phyloP scores from a whole-genome alignment of 2,113 vertebrate genomes.

The Microtus pennsylvanicus region DNA sequence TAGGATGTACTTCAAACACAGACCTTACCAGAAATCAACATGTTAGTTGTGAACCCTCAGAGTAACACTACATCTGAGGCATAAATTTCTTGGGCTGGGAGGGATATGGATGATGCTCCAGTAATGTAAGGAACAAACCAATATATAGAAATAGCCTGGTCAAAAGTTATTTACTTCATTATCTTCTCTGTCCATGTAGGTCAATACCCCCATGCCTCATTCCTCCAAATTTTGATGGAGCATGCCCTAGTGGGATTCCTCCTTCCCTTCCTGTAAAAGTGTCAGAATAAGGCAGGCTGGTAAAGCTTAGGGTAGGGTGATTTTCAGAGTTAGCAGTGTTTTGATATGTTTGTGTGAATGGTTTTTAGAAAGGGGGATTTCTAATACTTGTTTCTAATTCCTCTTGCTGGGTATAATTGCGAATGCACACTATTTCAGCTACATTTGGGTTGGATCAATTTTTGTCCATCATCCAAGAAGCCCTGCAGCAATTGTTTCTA shows the following conservation, averaged over 20 bases:
- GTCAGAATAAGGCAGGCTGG: not conserved
- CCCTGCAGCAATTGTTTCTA: slow-evolving; percentile 65
- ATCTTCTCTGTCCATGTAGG: not conserved
- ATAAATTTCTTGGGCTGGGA: not conserved
- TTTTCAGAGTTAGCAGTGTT: slow-evolving; percentile 27
- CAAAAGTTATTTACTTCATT: not conserved
- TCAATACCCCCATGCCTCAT: not conserved
- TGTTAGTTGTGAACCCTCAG: not conserved
- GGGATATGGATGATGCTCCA: rapidly evolving
- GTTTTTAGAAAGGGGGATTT: not conserved
- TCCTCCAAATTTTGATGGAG: not conserved
- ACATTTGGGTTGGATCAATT: slow-evolving; percentile 54
- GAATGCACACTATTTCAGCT: slow-evolving; percentile 40
- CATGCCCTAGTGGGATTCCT: not conserved
- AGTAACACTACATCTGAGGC: not conserved
- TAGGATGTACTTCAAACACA: not conserved
- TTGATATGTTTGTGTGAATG: not conserved
- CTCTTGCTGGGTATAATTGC: slow-evolving; percentile 51
- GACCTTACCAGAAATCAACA: not conserved
- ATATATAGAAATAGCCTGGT: not conserved
- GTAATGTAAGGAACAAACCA: not conserved
- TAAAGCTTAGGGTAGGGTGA: not conserved
- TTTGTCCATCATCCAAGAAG: slow-evolving; percentile 73
- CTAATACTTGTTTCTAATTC: slow-evolving; percentile 35
- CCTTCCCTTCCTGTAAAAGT: not conserved